phyloP scores from a whole-genome alignment of 2,113 vertebrate species.

The Triplophysa siluroides region DNA sequence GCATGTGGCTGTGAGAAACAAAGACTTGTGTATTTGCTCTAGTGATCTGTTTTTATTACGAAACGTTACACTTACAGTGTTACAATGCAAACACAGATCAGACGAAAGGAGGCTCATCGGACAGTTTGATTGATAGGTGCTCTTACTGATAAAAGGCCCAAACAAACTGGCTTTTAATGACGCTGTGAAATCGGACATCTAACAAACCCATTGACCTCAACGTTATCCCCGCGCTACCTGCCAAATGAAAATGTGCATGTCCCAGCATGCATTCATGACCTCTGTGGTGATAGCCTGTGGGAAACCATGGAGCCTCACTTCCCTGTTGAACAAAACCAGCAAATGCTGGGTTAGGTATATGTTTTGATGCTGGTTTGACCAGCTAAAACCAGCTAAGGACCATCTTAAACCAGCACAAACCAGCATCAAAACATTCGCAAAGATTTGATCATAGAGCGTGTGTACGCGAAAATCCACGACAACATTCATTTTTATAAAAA shows the following conservation, averaged over 20 bases:
- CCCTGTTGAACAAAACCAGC: too few species aligned
- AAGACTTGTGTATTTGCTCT: neutral
- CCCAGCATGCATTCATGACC: neutral
- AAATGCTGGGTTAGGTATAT: too few species aligned
- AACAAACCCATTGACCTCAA: neutral
- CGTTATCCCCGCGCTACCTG: neutral
- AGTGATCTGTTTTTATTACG: slow-evolving; percentile 2
- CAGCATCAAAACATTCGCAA: too few species aligned
- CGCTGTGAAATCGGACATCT: neutral
- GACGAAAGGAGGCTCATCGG: neutral
- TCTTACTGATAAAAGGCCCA: neutral
- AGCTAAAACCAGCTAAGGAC: too few species aligned
- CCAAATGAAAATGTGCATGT: neutral
- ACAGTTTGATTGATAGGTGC: slow-evolving; percentile 31
- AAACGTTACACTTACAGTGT: too few species aligned
- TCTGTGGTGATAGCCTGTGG: neutral
- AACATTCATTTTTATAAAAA: too few species aligned
- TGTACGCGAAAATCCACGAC: too few species aligned
- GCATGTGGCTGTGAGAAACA: neutral
- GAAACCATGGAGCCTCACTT: neutral
- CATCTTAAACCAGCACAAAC: too few species aligned
- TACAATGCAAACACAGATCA: neutral
- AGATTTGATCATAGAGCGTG: too few species aligned
- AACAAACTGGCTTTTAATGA: slow-evolving; percentile 20
- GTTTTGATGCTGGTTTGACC: too few species aligned